Evolutionary conservation across 2,113 vertebrate species (phyloP).

Genomic region (Charadrius vociferus): DNA sequence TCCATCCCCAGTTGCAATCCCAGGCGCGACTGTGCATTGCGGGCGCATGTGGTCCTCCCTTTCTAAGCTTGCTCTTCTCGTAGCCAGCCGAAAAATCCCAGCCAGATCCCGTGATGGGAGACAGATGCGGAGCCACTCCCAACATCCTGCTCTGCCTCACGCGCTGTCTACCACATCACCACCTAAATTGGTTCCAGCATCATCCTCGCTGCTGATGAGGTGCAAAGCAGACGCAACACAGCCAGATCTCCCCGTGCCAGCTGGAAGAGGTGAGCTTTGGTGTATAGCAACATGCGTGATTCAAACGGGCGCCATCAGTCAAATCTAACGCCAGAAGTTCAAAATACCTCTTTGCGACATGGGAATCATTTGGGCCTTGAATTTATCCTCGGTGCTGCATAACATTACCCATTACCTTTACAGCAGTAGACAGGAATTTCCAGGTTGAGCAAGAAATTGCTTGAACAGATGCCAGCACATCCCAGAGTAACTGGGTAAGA

Average conservation of each 20-base stretch:
- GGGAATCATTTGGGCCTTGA: neutral
- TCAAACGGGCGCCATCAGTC: neutral
- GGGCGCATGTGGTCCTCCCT: neutral
- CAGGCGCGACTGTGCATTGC: neutral
- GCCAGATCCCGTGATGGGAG: constrained; percentile 14
- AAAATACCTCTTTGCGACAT: neutral
- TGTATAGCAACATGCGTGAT: neutral
- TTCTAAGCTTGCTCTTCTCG: neutral
- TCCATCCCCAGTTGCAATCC: neutral
- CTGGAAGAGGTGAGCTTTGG: constrained; percentile 56
- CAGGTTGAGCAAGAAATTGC: neutral
- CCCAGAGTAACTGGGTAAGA: neutral
- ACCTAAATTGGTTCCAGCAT: constrained; percentile 56
- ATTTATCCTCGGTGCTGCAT: neutral
- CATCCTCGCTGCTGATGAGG: constrained; percentile 44
- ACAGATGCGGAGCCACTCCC: constrained; percentile 46
- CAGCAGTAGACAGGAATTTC: constrained; percentile 17
- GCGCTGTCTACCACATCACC: constrained; percentile 55
- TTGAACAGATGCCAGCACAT: neutral
- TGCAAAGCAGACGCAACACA: neutral
- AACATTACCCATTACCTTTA: neutral
- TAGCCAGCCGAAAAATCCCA: neutral
- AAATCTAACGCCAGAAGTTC: neutral
- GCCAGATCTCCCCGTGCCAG: constrained; percentile 19
- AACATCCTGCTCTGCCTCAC: constrained; percentile 56